Percentiles rank a stretch among this genome's conserved stretches.
Conservation (phyloP, 2,888 invertebrate species). For the Rhamphomyia laevipes region DNA sequence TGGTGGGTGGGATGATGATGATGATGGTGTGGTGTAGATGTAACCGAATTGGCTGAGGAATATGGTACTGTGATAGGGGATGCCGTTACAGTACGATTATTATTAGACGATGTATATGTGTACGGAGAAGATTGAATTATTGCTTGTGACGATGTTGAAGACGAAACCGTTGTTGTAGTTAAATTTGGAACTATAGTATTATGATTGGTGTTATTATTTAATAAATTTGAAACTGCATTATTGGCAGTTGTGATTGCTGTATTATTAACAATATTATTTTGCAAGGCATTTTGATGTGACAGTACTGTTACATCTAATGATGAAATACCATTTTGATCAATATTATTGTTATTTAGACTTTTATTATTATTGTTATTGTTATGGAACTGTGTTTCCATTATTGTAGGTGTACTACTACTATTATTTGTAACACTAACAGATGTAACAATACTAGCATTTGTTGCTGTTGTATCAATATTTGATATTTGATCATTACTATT, state of each 20-base stretch:
- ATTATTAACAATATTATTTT: not conserved
- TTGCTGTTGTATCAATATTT: constrained; percentile 1
- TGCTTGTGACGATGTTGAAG: constrained; percentile 32
- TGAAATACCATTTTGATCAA: not conserved
- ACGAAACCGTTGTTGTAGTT: constrained; percentile 25
- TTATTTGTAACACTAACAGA: not conserved
- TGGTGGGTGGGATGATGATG: constrained; percentile 13
- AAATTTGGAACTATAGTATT: not conserved
- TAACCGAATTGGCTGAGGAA: constrained; percentile 14
- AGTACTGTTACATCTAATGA: not conserved
- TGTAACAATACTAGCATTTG: not conserved
- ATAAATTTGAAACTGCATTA: not conserved
- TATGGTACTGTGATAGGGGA: constrained; percentile 19
- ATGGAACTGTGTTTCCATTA: constrained; percentile 15
- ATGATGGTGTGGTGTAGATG: constrained; percentile 12
- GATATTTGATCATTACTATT: constrained; percentile 6
- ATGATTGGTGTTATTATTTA: constrained; percentile 2
- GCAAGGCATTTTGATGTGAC: constrained; percentile 6
- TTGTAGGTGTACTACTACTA: constrained; percentile 8
- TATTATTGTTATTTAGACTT: not conserved
- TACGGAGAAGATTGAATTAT: constrained; percentile 8
- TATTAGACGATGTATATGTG: not conserved
- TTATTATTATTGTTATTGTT: constrained; percentile 3
- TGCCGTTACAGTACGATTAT: constrained; percentile 25
- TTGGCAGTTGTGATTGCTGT: too few relatives aligned